phyloP scores from a whole-genome alignment of 2,797 vertebrate genomes.

The Sylvilagus floridanus region DNA sequence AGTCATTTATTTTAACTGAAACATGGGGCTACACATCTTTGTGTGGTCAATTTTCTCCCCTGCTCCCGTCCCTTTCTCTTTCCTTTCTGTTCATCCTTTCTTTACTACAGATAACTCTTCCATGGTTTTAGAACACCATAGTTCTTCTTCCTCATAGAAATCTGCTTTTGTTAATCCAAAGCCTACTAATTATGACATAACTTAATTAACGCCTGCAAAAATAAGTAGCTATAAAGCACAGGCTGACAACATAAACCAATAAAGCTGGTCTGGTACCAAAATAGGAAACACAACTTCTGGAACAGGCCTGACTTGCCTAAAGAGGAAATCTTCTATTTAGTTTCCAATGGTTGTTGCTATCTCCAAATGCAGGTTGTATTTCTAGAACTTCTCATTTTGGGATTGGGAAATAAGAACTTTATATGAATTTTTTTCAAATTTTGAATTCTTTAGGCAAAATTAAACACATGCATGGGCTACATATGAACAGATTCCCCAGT shows the following conservation, averaged over 20 bases:
- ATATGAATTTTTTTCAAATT: background rate
- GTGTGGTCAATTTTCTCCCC: background rate
- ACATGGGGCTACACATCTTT: background rate
- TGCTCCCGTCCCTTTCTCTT: background rate
- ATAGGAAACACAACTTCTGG: background rate
- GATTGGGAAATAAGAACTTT: background rate
- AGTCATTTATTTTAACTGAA: background rate
- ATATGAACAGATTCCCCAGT: background rate
- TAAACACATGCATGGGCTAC: background rate
- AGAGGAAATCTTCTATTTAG: background rate
- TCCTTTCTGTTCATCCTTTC: background rate
- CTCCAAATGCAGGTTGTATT: background rate
- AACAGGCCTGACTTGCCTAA: background rate
- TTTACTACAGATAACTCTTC: background rate
- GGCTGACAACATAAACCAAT: background rate
- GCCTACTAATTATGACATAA: background rate
- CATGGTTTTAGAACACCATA: background rate
- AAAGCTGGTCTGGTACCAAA: background rate
- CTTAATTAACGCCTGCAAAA: conserved; percentile 15
- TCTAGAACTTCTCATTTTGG: background rate
- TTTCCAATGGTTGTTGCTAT: background rate
- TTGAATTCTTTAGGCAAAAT: background rate
- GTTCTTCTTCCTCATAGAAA: background rate
- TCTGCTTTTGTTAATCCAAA: conserved; percentile 26
- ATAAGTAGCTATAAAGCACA: background rate